Conservation (phyloP, 2,888 invertebrate species). For the Mesochorus sp. region DNA sequence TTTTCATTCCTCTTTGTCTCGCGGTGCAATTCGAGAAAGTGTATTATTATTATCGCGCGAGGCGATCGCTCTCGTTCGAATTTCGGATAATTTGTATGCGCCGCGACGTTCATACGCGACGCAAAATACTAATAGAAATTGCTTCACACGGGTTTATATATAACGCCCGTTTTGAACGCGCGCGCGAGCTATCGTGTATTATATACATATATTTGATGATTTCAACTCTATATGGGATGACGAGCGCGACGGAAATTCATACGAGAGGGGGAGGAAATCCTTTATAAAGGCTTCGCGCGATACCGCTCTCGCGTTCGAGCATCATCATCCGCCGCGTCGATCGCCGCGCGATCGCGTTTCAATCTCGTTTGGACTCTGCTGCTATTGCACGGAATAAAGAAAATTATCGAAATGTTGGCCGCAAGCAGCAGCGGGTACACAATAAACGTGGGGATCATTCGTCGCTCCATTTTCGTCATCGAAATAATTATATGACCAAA, state of each 20-base stretch:
- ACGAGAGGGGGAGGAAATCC: conserved; percentile 58
- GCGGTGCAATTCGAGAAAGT: conserved; percentile 5
- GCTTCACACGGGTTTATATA: conserved; percentile 54
- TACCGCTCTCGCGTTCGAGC: conserved; percentile 33
- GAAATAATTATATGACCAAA: no score
- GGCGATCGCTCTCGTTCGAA: conserved; percentile 63
- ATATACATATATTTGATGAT: conserved; percentile 35
- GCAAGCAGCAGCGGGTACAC: no score
- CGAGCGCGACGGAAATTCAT: conserved; percentile 58
- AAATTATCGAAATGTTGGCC: no score
- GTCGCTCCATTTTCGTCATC: no score
- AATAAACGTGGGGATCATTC: no score
- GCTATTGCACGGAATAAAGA: no score
- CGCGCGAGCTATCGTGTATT: conserved; percentile 10
- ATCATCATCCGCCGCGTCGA: conserved; percentile 60
- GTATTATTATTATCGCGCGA: conserved; percentile 62
- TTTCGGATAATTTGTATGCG: conserved; percentile 71
- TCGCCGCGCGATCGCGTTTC: conserved; percentile 37
- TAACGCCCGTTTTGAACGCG: conserved; percentile 20
- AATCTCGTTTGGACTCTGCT: no score
- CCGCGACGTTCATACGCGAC: conserved; percentile 60
- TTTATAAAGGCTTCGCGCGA: conserved; percentile 60
- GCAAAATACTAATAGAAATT: conserved; percentile 69
- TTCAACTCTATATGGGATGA: conserved; percentile 59
- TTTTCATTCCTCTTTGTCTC: neutral